A percentile compares a stretch with the other conserved stretches of the same genome.
Conservation (phyloP, 1,140 invertebrate species). For the Oryctes rhinoceros region DNA sequence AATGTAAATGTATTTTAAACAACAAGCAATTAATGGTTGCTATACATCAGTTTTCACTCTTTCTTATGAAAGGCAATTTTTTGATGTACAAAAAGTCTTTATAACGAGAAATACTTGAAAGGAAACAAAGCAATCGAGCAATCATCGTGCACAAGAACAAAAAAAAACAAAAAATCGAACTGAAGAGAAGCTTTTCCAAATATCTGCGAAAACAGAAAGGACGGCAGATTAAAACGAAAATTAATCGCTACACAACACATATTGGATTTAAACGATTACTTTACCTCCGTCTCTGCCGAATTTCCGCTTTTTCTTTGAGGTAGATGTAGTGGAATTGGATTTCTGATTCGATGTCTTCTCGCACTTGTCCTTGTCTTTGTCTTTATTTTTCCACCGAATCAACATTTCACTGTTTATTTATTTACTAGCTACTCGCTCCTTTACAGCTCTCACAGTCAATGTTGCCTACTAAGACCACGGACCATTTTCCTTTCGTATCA, state of each 20-base stretch:
- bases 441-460: slow-evolving; percentile 8
- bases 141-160: no score
- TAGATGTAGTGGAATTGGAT: slow-evolving; percentile 47
- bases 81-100: no score
- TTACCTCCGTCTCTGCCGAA: slow-evolving; percentile 61
- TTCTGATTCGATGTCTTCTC: slow-evolving; percentile 58
- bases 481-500: not conserved
- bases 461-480: not conserved
- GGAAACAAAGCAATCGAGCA: no score
- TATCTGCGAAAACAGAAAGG: no score
- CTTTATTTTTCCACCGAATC: slow-evolving; percentile 61
- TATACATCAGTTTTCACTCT: no score
- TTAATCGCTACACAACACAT: slow-evolving; percentile 37
- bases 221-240: not conserved
- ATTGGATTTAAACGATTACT: not conserved
- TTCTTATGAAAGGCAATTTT: no score
- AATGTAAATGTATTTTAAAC: no score
- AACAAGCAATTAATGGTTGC: no score
- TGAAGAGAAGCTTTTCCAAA: no score
- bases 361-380: slow-evolving; percentile 61
- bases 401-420: slow-evolving; percentile 51
- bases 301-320: slow-evolving; percentile 59
- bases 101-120: no score
- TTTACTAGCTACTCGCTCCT: not conserved
- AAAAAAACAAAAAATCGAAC: no score